These are phyloP conservation scores for Luperina nickerlii DNA, from an alignment of 2,888 invertebrate genomes.

Conservation along the genomic window DNA sequence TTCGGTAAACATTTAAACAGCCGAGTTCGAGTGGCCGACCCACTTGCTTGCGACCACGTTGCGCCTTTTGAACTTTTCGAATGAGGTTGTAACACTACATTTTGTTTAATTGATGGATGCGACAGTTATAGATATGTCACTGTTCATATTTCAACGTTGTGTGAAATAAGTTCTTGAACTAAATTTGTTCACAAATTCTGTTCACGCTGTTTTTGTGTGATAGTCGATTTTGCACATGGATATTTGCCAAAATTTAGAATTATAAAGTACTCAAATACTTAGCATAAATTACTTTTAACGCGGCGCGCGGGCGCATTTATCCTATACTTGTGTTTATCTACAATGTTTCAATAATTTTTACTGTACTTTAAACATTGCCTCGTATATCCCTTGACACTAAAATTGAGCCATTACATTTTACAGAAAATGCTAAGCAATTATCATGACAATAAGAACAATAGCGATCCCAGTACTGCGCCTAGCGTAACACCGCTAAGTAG, in stretches of 20 bases:
- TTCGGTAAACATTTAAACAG: conserved; percentile 21
- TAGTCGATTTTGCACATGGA: conserved; percentile 7
- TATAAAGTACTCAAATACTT: conserved; percentile 12
- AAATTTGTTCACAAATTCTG: conserved; percentile 5
- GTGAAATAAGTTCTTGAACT: conserved; percentile 27
- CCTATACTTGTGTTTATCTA: not conserved
- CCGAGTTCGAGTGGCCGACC: conserved; percentile 44
- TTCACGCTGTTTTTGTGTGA: conserved; percentile 34
- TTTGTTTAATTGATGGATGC: conserved; percentile 31
- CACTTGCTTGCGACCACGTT: conserved; percentile 40
- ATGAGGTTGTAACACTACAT: conserved; percentile 40
- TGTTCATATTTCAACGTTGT: conserved; percentile 6
- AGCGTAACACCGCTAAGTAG: conserved; percentile 34
- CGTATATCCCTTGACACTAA: not conserved
- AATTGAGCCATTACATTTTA: conserved; percentile 20
- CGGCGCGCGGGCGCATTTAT: not conserved
- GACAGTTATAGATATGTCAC: conserved; percentile 13
- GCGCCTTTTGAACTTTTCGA: conserved; percentile 57
- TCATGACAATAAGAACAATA: conserved; percentile 43
- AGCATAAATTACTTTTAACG: conserved; percentile 12
- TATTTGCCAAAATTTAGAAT: conserved; percentile 20
- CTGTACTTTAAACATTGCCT: not conserved
- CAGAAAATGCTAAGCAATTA: conserved; percentile 39
- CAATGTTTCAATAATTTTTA: not conserved
- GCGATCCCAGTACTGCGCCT: conserved; percentile 39